phyloP scores from a whole-genome alignment of 2,113 vertebrate species.

The Daphoenositta chrysoptera region DNA sequence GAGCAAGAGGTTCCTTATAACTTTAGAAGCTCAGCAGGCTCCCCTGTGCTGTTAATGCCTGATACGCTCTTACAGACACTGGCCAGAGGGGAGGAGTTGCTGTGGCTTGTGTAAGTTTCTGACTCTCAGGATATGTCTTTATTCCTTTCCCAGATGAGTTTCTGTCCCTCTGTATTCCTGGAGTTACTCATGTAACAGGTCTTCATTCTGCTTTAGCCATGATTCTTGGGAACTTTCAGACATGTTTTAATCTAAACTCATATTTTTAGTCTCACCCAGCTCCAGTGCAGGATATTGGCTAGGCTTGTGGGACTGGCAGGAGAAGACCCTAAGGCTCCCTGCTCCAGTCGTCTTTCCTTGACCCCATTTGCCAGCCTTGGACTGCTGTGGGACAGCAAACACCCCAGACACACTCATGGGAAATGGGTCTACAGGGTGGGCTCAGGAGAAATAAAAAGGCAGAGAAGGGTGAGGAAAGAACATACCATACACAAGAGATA shows the following conservation, averaged over 20 bases:
- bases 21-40: background rate
- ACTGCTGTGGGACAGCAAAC: background rate
- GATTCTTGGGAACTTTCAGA: background rate
- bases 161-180: background rate
- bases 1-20: background rate
- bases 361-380: background rate
- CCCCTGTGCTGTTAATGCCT: background rate
- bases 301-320: background rate
- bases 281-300: background rate
- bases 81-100: background rate
- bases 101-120: background rate
- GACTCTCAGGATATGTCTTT: background rate
- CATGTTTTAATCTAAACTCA: background rate
- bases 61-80: background rate
- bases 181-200: background rate
- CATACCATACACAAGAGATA: background rate
- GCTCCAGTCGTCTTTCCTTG: background rate
- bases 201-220: background rate
- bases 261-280: background rate
- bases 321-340: background rate
- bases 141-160: background rate
- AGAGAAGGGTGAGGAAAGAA: background rate
- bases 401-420: background rate
- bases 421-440: background rate
- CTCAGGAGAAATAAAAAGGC: background rate